A percentile compares a stretch with the other conserved stretches of the same genome.
Conservation (phyloP, 1,140 invertebrate species). For the Drosophila navojoa region DNA sequence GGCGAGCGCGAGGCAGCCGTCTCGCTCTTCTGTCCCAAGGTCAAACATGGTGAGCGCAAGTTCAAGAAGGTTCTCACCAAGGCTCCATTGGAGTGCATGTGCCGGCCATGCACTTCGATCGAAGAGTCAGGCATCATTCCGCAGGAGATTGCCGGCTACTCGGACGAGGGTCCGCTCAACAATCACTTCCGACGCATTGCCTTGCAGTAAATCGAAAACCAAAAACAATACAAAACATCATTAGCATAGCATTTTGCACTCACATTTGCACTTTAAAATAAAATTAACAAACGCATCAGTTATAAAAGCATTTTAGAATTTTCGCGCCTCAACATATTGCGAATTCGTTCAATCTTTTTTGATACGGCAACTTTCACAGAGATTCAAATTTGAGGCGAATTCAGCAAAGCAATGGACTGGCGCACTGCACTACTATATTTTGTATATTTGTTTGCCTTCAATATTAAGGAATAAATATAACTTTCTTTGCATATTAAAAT, state of each 20-base stretch:
- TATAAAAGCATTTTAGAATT: not conserved
- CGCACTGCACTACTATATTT: too few relatives aligned
- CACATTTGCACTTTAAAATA: slow-evolving; percentile 53
- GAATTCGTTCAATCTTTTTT: too few relatives aligned
- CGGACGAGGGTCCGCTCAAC: slow-evolving; percentile 90
- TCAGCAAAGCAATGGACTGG: too few relatives aligned
- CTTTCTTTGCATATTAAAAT: too few relatives aligned
- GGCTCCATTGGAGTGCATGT: slow-evolving; percentile 96
- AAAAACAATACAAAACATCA: not conserved
- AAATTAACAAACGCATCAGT: slow-evolving; percentile 48
- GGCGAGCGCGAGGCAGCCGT: slow-evolving; percentile 95
- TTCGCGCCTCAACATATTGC: not conserved
- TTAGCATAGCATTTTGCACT: slow-evolving; percentile 24
- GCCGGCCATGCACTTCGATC: slow-evolving; percentile 94
- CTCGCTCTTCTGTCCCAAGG: slow-evolving; percentile 94
- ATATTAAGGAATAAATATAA: too few relatives aligned
- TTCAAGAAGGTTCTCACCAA: slow-evolving; percentile 95
- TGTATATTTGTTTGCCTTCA: too few relatives aligned
- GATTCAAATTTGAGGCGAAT: too few relatives aligned
- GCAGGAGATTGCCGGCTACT: slow-evolving; percentile 94
- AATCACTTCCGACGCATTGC: slow-evolving; percentile 88
- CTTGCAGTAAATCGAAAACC: slow-evolving; percentile 70
- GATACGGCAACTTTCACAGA: not conserved
- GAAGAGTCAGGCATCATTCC: slow-evolving; percentile 94
- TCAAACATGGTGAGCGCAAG: slow-evolving; percentile 92